Evolutionary conservation across 2,888 invertebrate species (phyloP).

Genomic region (Caenorhabditis sinica): DNA sequence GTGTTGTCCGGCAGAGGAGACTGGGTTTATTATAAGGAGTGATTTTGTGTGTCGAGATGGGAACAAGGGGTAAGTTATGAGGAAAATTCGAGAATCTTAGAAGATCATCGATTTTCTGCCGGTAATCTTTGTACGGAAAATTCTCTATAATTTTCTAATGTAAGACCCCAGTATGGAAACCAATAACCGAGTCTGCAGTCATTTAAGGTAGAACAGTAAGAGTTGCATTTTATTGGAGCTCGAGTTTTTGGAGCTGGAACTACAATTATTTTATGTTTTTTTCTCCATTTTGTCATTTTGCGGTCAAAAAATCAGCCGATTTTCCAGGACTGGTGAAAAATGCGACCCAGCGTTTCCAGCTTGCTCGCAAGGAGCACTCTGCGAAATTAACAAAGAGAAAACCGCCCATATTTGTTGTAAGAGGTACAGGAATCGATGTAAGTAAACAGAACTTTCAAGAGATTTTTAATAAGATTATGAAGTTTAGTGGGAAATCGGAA

Average conservation of each 20-base stretch:
- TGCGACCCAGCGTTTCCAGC: slow-evolving; percentile 54
- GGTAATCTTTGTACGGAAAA: too few relatives aligned
- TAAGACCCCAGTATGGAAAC: too few relatives aligned
- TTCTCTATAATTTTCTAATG: too few relatives aligned
- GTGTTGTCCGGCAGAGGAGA: slow-evolving; percentile 71
- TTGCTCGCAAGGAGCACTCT: slow-evolving; percentile 43
- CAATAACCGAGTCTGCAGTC: too few relatives aligned
- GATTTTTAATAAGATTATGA: background rate
- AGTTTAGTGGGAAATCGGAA: slow-evolving; percentile 34
- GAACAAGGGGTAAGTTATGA: slow-evolving; percentile 17
- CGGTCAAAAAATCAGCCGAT: background rate
- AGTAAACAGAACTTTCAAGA: background rate
- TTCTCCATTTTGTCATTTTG: background rate
- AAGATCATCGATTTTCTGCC: too few relatives aligned
- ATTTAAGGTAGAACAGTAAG: too few relatives aligned
- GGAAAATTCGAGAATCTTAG: too few relatives aligned
- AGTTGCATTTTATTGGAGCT: too few relatives aligned
- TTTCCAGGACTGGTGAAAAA: slow-evolving; percentile 44
- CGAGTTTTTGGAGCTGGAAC: too few relatives aligned
- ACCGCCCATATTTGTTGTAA: slow-evolving; percentile 54
- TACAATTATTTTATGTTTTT: background rate
- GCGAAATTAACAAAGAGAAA: slow-evolving; percentile 47
- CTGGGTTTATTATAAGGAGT: background rate
- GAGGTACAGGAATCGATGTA: slow-evolving; percentile 24
- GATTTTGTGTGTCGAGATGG: slow-evolving; percentile 54